Evolutionary conservation across 2,113 vertebrate species (phyloP).

Genomic region (Neogobius melanostomus): DNA sequence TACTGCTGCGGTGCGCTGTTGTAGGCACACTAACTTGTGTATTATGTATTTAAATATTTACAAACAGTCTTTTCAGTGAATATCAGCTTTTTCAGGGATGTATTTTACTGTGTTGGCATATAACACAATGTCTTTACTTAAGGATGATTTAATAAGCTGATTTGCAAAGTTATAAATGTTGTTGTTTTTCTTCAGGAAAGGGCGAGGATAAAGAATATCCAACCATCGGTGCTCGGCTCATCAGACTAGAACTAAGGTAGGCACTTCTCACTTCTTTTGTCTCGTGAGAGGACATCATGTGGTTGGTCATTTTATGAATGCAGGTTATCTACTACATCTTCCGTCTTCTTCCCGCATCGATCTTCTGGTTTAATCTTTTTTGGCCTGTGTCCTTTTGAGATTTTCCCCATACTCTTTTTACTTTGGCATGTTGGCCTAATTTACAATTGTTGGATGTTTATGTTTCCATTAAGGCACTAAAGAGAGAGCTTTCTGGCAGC

Average conservation of each 20-base stretch:
- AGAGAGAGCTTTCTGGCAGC: constrained; percentile 19
- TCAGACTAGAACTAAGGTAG: constrained; percentile 91
- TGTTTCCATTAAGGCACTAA: constrained; percentile 36
- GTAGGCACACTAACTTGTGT: constrained; percentile 1
- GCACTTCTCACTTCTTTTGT: constrained; percentile 17
- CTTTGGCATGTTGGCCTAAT: neutral
- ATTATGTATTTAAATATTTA: neutral
- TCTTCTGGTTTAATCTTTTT: neutral
- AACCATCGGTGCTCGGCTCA: constrained; percentile 86
- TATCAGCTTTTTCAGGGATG: neutral
- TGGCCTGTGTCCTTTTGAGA: neutral
- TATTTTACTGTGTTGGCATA: no score
- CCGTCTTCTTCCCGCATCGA: neutral
- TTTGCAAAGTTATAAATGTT: neutral
- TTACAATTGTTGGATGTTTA: constrained; percentile 29
- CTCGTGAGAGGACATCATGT: constrained; percentile 4
- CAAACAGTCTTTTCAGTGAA: neutral
- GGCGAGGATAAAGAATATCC: constrained; percentile 86
- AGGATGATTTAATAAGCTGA: no score
- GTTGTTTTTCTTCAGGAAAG: constrained; percentile 75
- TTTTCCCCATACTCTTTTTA: constrained; percentile 16
- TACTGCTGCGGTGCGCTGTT: neutral
- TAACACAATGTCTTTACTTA: no score
- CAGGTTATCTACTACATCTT: constrained; percentile 2
- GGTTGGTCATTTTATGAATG: constrained; percentile 38